Percentiles rank a stretch among this genome's conserved stretches.
These are phyloP conservation scores for Lasioglossum marginatum DNA, from an alignment of 2,888 invertebrate species.

Conservation along the genomic window DNA sequence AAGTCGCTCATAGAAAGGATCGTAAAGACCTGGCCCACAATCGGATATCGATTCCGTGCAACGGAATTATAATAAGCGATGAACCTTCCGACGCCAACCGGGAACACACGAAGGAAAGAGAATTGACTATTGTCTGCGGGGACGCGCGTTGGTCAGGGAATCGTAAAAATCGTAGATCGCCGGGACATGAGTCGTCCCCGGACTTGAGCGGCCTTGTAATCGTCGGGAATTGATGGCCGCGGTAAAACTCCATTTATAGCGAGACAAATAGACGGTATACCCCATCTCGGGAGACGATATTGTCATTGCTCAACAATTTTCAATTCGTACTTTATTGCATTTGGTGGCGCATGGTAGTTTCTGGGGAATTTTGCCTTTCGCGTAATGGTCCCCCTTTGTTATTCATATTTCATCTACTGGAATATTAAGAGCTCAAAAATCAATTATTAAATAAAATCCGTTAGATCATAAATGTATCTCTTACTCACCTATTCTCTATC, in stretches of 20 bases:
- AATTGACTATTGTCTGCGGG: conserved; percentile 45
- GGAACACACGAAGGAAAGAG: not conserved
- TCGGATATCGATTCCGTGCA: conserved; percentile 56
- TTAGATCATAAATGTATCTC: too few relatives aligned
- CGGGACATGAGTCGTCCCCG: not conserved
- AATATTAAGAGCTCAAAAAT: not conserved
- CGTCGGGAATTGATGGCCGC: not conserved
- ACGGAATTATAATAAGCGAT: conserved; percentile 48
- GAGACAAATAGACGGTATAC: not conserved
- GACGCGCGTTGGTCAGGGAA: conserved; percentile 8
- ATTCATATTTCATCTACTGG: not conserved
- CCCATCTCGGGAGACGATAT: not conserved
- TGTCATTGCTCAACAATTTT: not conserved
- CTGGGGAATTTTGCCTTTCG: not conserved
- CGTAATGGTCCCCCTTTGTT: not conserved
- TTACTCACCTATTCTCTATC: not conserved
- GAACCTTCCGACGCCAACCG: not conserved
- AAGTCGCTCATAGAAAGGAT: conserved; percentile 55
- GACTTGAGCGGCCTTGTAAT: not conserved
- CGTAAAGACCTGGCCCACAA: conserved; percentile 56
- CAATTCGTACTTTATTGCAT: not conserved
- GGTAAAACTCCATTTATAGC: not conserved
- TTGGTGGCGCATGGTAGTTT: not conserved
- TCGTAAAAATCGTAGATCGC: conserved; percentile 25
- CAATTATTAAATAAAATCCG: too few relatives aligned